These are phyloP conservation scores for Echeneis naucrates DNA, from an alignment of 2,797 vertebrate species.

Conservation along the genomic window DNA sequence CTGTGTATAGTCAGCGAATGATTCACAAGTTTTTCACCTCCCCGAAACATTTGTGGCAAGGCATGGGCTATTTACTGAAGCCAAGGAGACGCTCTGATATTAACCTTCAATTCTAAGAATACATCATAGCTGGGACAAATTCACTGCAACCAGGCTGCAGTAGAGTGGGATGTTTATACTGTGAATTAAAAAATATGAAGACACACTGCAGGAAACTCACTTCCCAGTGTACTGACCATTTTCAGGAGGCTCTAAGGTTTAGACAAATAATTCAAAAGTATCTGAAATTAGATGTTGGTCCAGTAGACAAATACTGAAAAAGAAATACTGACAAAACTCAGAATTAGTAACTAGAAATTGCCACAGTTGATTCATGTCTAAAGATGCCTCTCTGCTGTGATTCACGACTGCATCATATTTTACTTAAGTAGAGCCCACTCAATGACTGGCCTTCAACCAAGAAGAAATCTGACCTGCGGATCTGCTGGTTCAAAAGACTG, in stretches of 20 bases:
- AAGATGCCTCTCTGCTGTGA: conserved; percentile 27
- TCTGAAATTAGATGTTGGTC: conserved; percentile 12
- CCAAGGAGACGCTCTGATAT: background rate
- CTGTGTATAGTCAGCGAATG: background rate
- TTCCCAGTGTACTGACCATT: background rate
- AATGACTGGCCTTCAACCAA: conserved; percentile 1
- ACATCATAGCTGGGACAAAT: background rate
- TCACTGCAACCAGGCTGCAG: background rate
- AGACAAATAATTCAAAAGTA: background rate
- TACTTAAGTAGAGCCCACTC: conserved; percentile 16
- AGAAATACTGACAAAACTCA: conserved; percentile 16
- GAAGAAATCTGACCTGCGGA: conserved; percentile 11
- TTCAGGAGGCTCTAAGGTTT: conserved; percentile 6
- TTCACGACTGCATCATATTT: conserved; percentile 13
- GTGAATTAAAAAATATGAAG: background rate
- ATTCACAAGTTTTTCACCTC: conserved; percentile 3
- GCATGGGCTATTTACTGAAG: background rate
- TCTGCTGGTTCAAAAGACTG: background rate
- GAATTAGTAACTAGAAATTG: conserved; percentile 20
- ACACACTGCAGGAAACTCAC: background rate
- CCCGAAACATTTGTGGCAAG: background rate
- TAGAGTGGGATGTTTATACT: background rate
- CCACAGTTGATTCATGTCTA: conserved; percentile 28
- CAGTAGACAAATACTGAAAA: conserved; percentile 7
- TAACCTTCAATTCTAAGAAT: conserved; percentile 17